These are phyloP conservation scores for Sebastes kiyomatsui DNA, from an alignment of 2,797 vertebrate species.

Conservation along the genomic window DNA sequence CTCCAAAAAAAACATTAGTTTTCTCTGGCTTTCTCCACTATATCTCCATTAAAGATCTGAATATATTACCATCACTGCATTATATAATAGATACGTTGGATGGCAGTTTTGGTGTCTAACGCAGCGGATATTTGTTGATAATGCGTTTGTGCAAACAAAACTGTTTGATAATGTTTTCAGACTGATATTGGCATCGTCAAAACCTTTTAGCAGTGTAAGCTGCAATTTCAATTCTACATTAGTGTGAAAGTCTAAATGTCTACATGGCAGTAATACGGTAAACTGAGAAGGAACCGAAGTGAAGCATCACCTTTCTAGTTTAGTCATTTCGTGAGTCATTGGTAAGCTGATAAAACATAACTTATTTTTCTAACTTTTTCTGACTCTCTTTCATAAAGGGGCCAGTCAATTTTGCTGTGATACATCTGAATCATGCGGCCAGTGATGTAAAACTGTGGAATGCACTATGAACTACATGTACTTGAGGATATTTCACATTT, in stretches of 20 bases:
- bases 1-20: not conserved
- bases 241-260: conserved; percentile 14
- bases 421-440: not conserved
- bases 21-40: not conserved
- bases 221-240: not conserved
- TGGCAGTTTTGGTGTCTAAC: not conserved
- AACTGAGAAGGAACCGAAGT: conserved; percentile 4
- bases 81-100: not conserved
- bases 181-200: not conserved
- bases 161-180: not conserved
- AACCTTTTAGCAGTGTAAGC: not conserved
- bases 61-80: too few relatives aligned
- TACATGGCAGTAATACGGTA: not conserved
- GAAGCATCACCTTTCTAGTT: conserved; percentile 20
- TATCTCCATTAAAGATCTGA: too few relatives aligned
- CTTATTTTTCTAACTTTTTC: conserved; percentile 4
- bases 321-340: conserved; percentile 50
- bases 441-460: not conserved
- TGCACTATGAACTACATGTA: not conserved
- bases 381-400: not conserved
- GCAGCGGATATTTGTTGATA: not conserved
- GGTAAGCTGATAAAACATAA: conserved; percentile 4
- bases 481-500: not conserved
- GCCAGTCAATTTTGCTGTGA: not conserved
- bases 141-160: not conserved